Percentiles rank a stretch among this genome's conserved stretches.
Conservation (phyloP, 2,888 invertebrate genomes). For the Plebejus argus region DNA sequence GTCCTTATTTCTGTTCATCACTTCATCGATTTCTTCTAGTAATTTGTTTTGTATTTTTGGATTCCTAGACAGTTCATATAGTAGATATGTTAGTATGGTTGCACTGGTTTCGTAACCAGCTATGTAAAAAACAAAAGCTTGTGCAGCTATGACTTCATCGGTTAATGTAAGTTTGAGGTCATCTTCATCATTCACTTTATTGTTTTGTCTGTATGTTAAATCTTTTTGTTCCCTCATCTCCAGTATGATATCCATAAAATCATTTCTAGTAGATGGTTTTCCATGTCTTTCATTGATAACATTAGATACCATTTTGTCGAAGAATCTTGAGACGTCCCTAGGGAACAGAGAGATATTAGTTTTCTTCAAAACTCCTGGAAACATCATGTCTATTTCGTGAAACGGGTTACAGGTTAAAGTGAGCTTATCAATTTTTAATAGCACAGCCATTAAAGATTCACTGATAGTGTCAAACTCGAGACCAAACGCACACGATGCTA, state of each 20-base stretch:
- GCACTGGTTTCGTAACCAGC: constrained; percentile 72
- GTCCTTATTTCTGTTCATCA: constrained; percentile 50
- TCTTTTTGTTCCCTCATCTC: constrained; percentile 50
- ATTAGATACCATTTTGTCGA: constrained; percentile 20
- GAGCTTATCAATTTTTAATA: constrained; percentile 22
- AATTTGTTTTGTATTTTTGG: constrained; percentile 60
- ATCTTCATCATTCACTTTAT: constrained; percentile 35
- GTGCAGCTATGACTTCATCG: constrained; percentile 57
- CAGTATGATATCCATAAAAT: constrained; percentile 59
- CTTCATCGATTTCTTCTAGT: constrained; percentile 52
- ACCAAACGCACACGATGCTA: constrained; percentile 31
- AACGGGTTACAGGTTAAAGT: constrained; percentile 18
- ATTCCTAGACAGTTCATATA: constrained; percentile 59
- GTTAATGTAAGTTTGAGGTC: constrained; percentile 52
- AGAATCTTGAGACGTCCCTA: constrained; percentile 18
- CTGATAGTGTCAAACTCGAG: constrained; percentile 17
- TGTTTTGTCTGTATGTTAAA: constrained; percentile 40
- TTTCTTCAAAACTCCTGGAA: constrained; percentile 30
- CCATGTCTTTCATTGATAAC: constrained; percentile 49
- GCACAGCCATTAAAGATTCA: constrained; percentile 1
- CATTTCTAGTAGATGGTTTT: constrained; percentile 50
- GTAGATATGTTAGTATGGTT: constrained; percentile 56
- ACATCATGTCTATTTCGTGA: constrained; percentile 33
- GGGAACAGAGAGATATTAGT: constrained; percentile 19
- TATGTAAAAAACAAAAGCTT: constrained; percentile 66